A percentile compares a stretch with the other conserved stretches of the same genome.
Conservation (phyloP, 2,113 vertebrate genomes). For the Spea bombifrons region DNA sequence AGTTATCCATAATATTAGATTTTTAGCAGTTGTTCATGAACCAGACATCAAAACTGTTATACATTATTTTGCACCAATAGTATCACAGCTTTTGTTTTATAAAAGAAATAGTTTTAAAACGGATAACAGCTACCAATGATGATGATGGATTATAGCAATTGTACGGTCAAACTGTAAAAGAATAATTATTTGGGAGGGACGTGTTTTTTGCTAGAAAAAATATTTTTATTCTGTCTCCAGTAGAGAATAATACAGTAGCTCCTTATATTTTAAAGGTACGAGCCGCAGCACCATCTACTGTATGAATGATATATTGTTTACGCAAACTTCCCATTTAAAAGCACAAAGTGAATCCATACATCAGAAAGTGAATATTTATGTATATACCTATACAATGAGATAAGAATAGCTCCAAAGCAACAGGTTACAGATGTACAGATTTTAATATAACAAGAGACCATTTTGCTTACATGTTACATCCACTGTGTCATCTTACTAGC, state of each 20-base stretch:
- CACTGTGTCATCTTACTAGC: no score
- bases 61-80: not conserved
- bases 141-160: not conserved
- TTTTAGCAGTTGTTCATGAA: not conserved
- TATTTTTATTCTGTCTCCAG: not conserved
- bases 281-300: constrained; percentile 34
- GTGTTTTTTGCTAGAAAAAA: not conserved
- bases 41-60: not conserved
- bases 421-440: no score
- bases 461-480: no score
- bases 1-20: not conserved
- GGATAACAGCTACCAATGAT: not conserved
- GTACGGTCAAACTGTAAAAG: not conserved
- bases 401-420: no score
- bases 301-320: not conserved
- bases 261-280: constrained; percentile 6
- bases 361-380: no score
- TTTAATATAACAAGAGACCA: no score
- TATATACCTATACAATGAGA: no score
- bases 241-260: not conserved
- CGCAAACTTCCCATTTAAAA: not conserved
- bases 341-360: not conserved
- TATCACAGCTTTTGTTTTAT: not conserved
- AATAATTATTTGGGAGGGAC: not conserved
- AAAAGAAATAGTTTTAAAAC: not conserved